Base-by-base conservation (phyloP, 2,888 invertebrate genomes). In the Hesperia comma region DNA sequence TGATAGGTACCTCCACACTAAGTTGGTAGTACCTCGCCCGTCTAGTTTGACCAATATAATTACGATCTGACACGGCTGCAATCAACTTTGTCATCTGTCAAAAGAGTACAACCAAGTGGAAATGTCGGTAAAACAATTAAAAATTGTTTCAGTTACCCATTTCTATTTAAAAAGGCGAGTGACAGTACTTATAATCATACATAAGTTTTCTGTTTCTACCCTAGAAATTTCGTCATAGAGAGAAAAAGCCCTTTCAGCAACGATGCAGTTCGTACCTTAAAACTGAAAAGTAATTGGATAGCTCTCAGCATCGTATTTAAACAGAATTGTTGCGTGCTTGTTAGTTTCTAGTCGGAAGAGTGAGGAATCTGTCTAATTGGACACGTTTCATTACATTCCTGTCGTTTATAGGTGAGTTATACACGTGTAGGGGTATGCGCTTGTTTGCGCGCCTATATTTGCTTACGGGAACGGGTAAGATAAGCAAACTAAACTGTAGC, bases 311-410 rank as follows among this genome's bases (percentile, higher is more conserved):
- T 17, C 60, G 58, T 54, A 66, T 60, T 53, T 66, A 60, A 66
- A 66, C 53, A 54, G 54, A 54, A 60, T 66, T 60, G 66, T 63
- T 66, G 60, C 46, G 58, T 66, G 53, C 60, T 66, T 41, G 64
- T 66, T 60, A 60, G 64, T 58, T 60, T 58, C 60, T 54, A 66
- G 63, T 63, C 49, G 33, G 64, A 53, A 54, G 64, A 41, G 43
- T 43, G 53, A 43, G 64, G 64, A 66, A 66, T 66, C 64, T 66
- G 64, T 66, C 64, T 66, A 66, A 66, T 66, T 66, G 64, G 64
- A 60, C 60, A 66, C 60, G 64, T 66, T 66, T 66, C 64, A 66
- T 66, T 60, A 66, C 64, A 66, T 66, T 60, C 58, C 64, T 64
- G 51, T 19, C 58, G 64, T 64, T 64, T 32, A 53, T 64, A 58